Evolutionary conservation across 2,113 vertebrate genomes (phyloP).

Genomic region (Panthera leo): DNA sequence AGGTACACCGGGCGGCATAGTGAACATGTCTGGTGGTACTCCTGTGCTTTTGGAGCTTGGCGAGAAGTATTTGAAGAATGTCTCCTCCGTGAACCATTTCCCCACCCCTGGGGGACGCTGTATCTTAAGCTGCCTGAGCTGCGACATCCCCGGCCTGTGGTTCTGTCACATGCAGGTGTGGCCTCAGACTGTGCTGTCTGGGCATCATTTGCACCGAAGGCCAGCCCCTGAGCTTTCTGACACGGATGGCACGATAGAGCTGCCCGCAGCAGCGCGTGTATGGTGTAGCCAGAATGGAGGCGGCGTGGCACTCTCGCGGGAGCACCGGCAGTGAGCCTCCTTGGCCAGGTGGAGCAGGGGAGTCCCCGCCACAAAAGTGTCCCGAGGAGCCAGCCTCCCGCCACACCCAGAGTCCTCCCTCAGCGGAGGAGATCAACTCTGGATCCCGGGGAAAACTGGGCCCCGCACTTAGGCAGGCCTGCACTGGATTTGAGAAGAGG

Average conservation of each 20-base stretch:
- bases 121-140: not conserved
- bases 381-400: not conserved
- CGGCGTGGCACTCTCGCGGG: not conserved
- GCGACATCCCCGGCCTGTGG: rapidly evolving
- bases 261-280: rapidly evolving
- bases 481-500: too few relatives aligned
- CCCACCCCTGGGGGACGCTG: too few relatives aligned
- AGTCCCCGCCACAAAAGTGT: not conserved
- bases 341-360: not conserved
- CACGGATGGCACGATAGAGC: not conserved
- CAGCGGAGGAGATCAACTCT: not conserved
- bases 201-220: rapidly evolving
- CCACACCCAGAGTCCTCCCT: not conserved
- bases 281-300: not conserved
- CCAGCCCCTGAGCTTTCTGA: not conserved
- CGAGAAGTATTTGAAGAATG: not conserved
- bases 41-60: not conserved
- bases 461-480: not conserved
- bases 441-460: not conserved
- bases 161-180: not conserved
- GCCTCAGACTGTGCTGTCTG: not conserved
- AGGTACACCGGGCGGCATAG: rapidly evolving
- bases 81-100: not conserved
- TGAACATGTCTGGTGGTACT: too few relatives aligned
- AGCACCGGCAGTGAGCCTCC: too few relatives aligned